Evolutionary conservation across 2,888 invertebrate genomes (phyloP), one percentile per base, ranked within the genome.

Genomic region (Leucoptera coffeella): DNA sequence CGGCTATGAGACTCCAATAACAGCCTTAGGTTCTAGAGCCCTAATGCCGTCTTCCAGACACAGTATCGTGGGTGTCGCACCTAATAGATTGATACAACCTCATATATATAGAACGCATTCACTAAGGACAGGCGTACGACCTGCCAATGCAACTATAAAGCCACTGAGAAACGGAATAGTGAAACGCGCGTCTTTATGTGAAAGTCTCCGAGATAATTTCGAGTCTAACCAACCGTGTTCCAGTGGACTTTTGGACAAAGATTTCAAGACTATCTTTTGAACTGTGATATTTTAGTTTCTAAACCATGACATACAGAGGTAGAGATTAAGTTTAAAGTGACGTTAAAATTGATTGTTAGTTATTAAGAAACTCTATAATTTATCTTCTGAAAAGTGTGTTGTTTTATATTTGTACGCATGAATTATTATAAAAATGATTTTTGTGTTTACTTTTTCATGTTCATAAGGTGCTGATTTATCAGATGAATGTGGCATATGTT

Each of bases 1-100:
- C 40, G 81, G 79, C 3, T 82, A 82, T 48, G 82, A 81, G 53
- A 53, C 81, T 10, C 81, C 81, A 2, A 59, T 76, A 21, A 50
- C 61, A 2, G 54, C 49, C 3, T 26, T 48, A 15, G 33, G 44
- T 2, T 47, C 61, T 1, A 26, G 47, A 15, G 34, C 43, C 3
- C 48, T 49, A 41, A 36, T 43, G 34, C 54, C 57, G 0, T 54
- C 54, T 34, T 50, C 61, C 2, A 30, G 65, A 19, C 67, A 65
- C 38, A 64, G 64, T 35, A 57, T 64, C n/a, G 54, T 60, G 4
- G 62, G 64, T 23, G 60, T 59, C 3, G 59, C 61, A 4, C 62
- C 64, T 1, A 53, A 54, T 33, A 42, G 60, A 36, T 53, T 61
- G 33, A 48, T 56, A 28, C 50, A 47, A 25, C 52, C 58, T 8